Percentiles rank a stretch among this genome's conserved stretches.
These are phyloP conservation scores for Odontamblyopus rebecca DNA, from an alignment of 2,797 vertebrate genomes.

Conservation along the genomic window DNA sequence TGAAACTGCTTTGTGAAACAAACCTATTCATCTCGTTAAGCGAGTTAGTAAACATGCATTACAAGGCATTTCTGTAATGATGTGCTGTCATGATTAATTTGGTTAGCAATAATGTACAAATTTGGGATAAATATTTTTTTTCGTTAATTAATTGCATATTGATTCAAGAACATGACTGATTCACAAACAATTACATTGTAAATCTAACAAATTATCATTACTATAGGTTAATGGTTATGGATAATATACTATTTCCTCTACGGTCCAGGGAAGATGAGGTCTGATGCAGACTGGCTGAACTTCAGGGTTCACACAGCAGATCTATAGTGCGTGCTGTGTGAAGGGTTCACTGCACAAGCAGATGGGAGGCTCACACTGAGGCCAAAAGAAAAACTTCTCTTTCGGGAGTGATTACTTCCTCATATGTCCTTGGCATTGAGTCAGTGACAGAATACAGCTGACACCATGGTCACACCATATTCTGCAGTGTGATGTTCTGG, in stretches of 20 bases:
- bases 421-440: slow-evolving; percentile 31
- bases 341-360: slow-evolving; percentile 33
- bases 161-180: not conserved
- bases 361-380: slow-evolving; percentile 10
- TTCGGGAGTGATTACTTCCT: slow-evolving; percentile 41
- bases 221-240: not conserved
- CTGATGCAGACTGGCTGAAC: slow-evolving; percentile 14
- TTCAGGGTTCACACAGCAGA: slow-evolving; percentile 34
- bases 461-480: slow-evolving; percentile 5
- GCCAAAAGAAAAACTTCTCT: slow-evolving; percentile 33
- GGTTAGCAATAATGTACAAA: slow-evolving; percentile 20
- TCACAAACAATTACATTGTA: not conserved
- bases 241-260: not conserved
- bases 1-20: not conserved
- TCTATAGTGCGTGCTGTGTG: slow-evolving; percentile 29
- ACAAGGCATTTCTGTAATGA: slow-evolving; percentile 44
- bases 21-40: slow-evolving; percentile 7
- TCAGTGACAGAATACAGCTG: slow-evolving; percentile 25
- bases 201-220: not conserved
- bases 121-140: not conserved
- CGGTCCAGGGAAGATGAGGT: slow-evolving; percentile 21
- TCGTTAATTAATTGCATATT: not conserved
- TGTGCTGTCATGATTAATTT: slow-evolving; percentile 25
- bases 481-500: not conserved
- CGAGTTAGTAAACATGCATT: slow-evolving; percentile 24